A percentile compares a stretch with the other conserved stretches of the same genome.
Evolutionary conservation across 2,797 vertebrate genomes (phyloP).

Genomic region (Acipenser oxyrinchus): DNA sequence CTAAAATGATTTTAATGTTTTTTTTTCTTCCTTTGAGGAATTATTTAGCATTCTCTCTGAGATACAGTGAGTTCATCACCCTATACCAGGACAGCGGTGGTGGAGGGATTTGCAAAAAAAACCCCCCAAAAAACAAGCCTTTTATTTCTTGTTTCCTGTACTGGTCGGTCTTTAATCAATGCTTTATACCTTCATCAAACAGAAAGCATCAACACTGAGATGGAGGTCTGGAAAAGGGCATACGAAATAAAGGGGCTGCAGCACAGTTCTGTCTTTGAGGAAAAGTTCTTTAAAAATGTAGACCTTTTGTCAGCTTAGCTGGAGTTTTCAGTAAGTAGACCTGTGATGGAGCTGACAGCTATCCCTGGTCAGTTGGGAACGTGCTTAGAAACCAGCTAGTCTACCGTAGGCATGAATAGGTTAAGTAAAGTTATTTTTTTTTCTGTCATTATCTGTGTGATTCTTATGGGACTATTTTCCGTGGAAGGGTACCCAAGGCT

Average conservation of each 20-base stretch:
- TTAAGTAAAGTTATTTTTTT: no score
- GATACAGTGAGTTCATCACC: no score
- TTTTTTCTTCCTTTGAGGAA: no score
- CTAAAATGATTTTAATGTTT: no score
- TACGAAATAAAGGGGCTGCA: constrained; percentile 28
- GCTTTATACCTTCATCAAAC: constrained; percentile 45
- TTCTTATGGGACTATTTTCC: no score
- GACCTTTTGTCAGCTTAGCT: constrained; percentile 15
- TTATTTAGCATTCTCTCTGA: no score
- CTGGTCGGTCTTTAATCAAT: constrained; percentile 36
- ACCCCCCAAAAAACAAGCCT: no score
- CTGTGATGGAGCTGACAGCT: constrained; percentile 8
- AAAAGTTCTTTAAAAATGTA: constrained; percentile 27
- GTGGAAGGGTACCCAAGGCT: no score
- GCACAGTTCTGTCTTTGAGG: constrained; percentile 24
- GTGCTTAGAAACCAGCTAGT: constrained; percentile 4
- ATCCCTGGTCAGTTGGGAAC: background rate
- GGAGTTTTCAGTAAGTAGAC: constrained; percentile 3
- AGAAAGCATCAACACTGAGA: constrained; percentile 22
- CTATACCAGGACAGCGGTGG: no score
- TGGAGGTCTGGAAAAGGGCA: constrained; percentile 35
- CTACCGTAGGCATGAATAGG: no score
- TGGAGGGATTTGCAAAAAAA: no score
- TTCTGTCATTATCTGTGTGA: no score
- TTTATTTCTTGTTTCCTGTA: constrained; percentile 12